phyloP scores from a whole-genome alignment of 2,797 vertebrate species.

The Ambastaia sidthimunki region DNA sequence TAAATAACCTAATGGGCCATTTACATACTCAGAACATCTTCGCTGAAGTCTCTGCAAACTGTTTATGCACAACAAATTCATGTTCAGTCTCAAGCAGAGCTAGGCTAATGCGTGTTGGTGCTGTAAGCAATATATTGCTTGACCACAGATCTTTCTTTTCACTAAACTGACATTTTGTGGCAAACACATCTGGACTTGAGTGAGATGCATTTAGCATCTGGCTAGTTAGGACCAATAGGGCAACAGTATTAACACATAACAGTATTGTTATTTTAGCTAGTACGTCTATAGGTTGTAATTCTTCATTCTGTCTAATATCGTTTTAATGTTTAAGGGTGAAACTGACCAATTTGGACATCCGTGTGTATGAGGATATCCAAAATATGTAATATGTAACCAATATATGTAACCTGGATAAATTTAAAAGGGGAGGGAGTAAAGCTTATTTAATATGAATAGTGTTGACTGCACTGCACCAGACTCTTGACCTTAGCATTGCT shows the following conservation, averaged over 20 bases:
- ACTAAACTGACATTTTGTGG: background rate
- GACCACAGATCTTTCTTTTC: background rate
- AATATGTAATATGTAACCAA: background rate
- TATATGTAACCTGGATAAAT: background rate
- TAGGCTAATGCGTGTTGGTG: background rate
- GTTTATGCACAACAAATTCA: background rate
- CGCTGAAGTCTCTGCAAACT: background rate
- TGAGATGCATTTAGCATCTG: slow-evolving; percentile 9
- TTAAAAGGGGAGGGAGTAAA: slow-evolving; percentile 49
- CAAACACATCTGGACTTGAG: background rate
- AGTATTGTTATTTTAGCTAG: slow-evolving; percentile 17
- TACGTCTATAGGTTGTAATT: background rate
- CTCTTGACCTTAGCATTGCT: too few relatives aligned
- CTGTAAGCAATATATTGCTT: background rate
- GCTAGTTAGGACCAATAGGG: background rate
- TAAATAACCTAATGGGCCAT: background rate
- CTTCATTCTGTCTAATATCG: slow-evolving; percentile 38
- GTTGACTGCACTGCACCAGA: background rate
- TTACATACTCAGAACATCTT: background rate
- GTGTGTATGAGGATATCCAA: slow-evolving; percentile 1
- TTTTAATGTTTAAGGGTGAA: slow-evolving; percentile 33
- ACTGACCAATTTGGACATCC: slow-evolving; percentile 7
- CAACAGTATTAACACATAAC: background rate
- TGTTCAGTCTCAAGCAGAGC: background rate
- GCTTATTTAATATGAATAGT: background rate